Percentiles rank a stretch among this genome's conserved stretches.
These are phyloP conservation scores for Nemapogon koenigi DNA, from an alignment of 2,888 invertebrate genomes.

Conservation along the genomic window DNA sequence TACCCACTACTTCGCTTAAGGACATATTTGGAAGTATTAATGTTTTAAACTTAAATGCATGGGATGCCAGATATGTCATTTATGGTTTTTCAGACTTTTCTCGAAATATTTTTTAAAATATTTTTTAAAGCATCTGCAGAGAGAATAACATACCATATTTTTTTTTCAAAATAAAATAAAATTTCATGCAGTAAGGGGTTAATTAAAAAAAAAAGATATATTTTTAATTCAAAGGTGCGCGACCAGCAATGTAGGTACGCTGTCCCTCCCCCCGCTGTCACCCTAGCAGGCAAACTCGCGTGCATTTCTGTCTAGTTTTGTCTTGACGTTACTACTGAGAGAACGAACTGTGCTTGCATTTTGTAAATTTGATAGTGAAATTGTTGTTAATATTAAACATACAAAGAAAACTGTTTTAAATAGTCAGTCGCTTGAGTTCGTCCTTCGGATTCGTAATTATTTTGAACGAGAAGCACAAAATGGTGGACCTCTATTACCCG, in stretches of 20 bases:
- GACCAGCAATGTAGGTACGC: no score
- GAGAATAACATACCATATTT: neutral
- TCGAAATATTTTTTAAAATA: neutral
- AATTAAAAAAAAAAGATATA: no score
- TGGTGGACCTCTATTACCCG: slow-evolving; percentile 17
- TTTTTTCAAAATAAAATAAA: neutral
- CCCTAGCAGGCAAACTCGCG: no score
- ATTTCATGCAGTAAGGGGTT: neutral
- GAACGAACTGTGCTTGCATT: no score
- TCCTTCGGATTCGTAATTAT: slow-evolving; percentile 16
- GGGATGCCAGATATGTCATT: neutral
- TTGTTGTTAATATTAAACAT: no score
- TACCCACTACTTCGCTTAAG: no score
- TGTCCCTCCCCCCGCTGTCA: no score
- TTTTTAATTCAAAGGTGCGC: no score
- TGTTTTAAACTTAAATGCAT: neutral
- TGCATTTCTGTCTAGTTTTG: no score
- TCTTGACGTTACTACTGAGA: no score
- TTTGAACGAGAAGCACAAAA: slow-evolving; percentile 18
- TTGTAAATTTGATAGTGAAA: no score
- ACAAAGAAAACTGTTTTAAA: slow-evolving; percentile 13
- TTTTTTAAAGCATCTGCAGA: neutral
- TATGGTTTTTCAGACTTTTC: neutral
- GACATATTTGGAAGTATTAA: no score
- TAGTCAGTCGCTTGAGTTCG: slow-evolving; percentile 14